Conservation (phyloP, 2,113 vertebrate species). For the Lipophrys pholis region DNA sequence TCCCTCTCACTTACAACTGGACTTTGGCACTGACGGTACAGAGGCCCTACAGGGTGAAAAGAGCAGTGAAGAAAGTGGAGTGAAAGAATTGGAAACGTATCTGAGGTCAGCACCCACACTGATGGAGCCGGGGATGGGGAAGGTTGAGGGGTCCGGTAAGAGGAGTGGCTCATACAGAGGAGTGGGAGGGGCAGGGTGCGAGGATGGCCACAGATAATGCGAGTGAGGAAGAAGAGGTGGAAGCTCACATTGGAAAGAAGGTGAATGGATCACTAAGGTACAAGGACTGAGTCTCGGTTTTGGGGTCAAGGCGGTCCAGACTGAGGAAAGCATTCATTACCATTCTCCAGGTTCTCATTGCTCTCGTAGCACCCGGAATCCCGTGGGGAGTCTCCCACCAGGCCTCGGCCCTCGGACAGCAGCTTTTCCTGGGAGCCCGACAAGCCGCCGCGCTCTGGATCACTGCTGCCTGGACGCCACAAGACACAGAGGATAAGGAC, state of each 20-base stretch:
- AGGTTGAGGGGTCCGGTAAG: slow-evolving; percentile 13
- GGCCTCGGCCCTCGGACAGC: slow-evolving; percentile 87
- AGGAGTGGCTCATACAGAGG: slow-evolving; percentile 54
- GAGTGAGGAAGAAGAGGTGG: slow-evolving; percentile 46
- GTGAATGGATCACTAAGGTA: slow-evolving; percentile 37
- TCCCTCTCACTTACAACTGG: slow-evolving; percentile 65
- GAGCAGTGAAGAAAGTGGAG: slow-evolving; percentile 60
- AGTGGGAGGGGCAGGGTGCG: slow-evolving; percentile 53
- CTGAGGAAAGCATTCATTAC: slow-evolving; percentile 84
- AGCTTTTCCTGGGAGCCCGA: slow-evolving; percentile 97
- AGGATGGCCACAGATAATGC: slow-evolving; percentile 59
- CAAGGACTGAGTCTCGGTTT: slow-evolving; percentile 21
- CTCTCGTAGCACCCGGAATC: slow-evolving; percentile 99
- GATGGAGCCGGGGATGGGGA: slow-evolving; percentile 7
- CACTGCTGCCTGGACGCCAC: slow-evolving; percentile 90
- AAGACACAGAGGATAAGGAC: slow-evolving; percentile 8
- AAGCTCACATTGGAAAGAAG: slow-evolving; percentile 32
- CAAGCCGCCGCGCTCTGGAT: slow-evolving; percentile 85
- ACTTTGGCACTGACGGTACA: slow-evolving; percentile 71
- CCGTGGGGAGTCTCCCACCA: slow-evolving; percentile 91
- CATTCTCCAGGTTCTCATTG: slow-evolving; percentile 97
- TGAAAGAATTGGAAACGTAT: slow-evolving; percentile 57
- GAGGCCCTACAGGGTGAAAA: slow-evolving; percentile 72
- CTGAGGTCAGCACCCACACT: slow-evolving; percentile 17
- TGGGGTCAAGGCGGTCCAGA: slow-evolving; percentile 26